phyloP scores from a whole-genome alignment of 92 coral and sea anemone species.

The Umimayanthus kanabou region DNA sequence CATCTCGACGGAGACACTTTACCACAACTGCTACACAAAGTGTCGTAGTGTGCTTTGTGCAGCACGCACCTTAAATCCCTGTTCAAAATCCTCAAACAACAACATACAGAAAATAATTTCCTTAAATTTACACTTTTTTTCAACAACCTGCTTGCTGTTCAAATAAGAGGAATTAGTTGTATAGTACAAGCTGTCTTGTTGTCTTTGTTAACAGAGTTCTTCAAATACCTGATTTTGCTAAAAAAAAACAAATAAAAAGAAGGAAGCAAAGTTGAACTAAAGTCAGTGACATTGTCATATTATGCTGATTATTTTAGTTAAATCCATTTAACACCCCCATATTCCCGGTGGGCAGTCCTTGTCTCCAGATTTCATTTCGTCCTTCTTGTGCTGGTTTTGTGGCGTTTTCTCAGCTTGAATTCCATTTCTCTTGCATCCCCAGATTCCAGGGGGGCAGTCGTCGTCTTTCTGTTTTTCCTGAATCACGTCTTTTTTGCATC shows the following conservation, averaged over 20 bases:
- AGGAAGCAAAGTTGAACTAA: neutral
- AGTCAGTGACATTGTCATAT: neutral
- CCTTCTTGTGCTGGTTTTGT: neutral
- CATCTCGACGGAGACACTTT: neutral
- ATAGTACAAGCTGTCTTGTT: too few species aligned
- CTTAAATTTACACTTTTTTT: neutral
- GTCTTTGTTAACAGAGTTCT: neutral
- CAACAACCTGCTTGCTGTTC: neutral
- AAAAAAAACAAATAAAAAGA: too few species aligned
- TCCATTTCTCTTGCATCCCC: slow-evolving; percentile 17
- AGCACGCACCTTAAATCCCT: neutral
- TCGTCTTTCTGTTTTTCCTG: neutral
- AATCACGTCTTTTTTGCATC: neutral
- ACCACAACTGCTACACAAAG: neutral
- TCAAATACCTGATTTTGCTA: neutral
- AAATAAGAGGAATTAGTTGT: too few species aligned
- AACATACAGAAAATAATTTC: too few species aligned
- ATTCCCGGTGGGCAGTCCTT: slow-evolving; percentile 15
- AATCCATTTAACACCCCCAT: slow-evolving; percentile 17
- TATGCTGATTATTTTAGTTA: neutral
- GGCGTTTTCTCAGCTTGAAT: neutral
- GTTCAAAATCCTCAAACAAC: neutral
- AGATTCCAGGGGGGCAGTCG: slow-evolving; percentile 3
- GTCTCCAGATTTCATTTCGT: neutral
- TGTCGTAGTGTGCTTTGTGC: neutral